Evolutionary conservation across 2,113 vertebrate species (phyloP), one percentile per base, ranked within the genome.

Genomic region (Silurus glanis): DNA sequence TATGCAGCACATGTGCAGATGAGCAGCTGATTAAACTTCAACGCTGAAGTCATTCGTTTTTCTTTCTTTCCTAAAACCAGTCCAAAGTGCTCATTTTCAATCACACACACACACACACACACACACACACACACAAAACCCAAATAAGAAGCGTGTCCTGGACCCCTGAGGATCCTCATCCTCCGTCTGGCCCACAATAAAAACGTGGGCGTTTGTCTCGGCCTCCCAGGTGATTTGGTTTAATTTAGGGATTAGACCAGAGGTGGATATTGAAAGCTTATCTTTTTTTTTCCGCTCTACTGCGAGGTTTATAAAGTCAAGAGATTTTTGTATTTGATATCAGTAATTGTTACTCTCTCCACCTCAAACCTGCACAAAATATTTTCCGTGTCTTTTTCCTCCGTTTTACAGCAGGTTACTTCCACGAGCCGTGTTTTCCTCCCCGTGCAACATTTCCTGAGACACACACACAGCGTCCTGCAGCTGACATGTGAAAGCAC

Each of bases 281-380:
- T 96, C 94, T 93, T 84, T 89, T 93, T 9, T 47, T 21, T 45
- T n/a, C 61, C 74, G 92, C 92, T 89, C 92, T 90, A 89, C 61
- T 91, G 88, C 93, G 92, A 95, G 93, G 93, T 95, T 94, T 94
- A 93, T 89, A 91, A 89, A 93, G 89, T 91, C 93, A 91, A 93
- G 92, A 94, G 92, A 92, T 94, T 92, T 80, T 87, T 88, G 91
- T 92, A 92, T 95, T 94, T 94, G 94, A 96, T 95, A 96, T 91
- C 61, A 90, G 93, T 95, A 96, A 96, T 95, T 96, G 94, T 95
- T 94, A 96, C 95, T 95, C 75, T 76, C 90, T 90, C 85, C 84
- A 83, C 85, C 82, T 75, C 86, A 69, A 82, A 86, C 85, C 28
- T 75, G 61, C 79, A 6, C 14, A 53, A 25, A 64, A 86, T 28